Evolutionary conservation across 2,888 invertebrate genomes (phyloP), one percentile per base, ranked within the genome.

Genomic region (Ochropleura plecta): DNA sequence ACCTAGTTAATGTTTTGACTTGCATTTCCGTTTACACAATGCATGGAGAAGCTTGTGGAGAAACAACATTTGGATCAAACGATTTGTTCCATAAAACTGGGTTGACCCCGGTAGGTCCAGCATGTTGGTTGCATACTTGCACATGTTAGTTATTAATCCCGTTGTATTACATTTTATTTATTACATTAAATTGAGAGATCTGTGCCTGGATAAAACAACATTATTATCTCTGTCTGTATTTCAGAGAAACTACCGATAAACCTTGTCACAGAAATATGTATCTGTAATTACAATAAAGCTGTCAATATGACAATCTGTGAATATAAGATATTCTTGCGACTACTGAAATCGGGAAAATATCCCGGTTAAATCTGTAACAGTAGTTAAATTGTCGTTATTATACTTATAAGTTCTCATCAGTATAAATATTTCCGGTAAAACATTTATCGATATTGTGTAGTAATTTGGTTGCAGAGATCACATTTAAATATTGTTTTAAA

Each of bases 1-100:
- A 49, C 40, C 12, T 44, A n/a, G 40, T 40, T 57, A 44, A 49
- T 74, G 44, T 74, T 66, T 75, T 62, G 62, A 55, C 49, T 81
- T 57, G 44, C 40, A 40, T 74, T 62, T 20, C 75, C 66, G 62
- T 62, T 49, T 55, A 30, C 1, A 44, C 5, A 42, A 18, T 40
- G 51, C 10, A 57, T 18, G 14, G 40, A 30, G 12, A 18, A 40
- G 20, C 20, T 46, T 42, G 12, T 71, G 55, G 49, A 18, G 14
- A 8, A 46, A 48, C 5, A 16, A 20, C 7, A 55, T 53, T 60
- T 51, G 20, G 44, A 51, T 7, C n/a, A n/a, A 59, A 42, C 7
- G 40, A 42, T n/a, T 20, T 46, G 7, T 14, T 18, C 20, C 14
- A 63, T 20, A n/a, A 65, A n/a, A 18, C 18, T 65, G 14, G 42